Conservation (phyloP, 2,113 vertebrate genomes). For the Myrmecobius fasciatus region DNA sequence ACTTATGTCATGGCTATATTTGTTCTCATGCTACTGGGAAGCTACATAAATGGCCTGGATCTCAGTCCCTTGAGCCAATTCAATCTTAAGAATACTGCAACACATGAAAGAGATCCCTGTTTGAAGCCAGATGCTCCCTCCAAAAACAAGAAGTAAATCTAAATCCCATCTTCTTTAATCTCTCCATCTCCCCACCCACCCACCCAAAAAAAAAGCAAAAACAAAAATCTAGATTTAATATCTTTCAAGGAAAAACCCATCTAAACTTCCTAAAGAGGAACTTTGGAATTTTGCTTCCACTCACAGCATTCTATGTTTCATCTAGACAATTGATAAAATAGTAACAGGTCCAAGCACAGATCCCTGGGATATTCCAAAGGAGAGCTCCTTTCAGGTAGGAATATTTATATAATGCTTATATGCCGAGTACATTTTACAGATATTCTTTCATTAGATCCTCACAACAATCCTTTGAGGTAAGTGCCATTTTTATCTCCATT, state of each 20-base stretch:
- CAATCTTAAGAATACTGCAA: background rate
- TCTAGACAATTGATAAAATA: background rate
- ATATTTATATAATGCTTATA: background rate
- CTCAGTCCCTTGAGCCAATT: background rate
- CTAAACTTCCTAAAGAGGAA: background rate
- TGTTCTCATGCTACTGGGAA: background rate
- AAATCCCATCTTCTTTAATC: background rate
- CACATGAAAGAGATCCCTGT: background rate
- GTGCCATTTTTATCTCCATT: background rate
- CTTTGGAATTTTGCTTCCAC: background rate
- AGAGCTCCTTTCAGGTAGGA: background rate
- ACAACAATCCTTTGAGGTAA: background rate
- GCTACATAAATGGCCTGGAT: background rate
- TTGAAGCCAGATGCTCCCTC: background rate
- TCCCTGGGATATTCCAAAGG: background rate
- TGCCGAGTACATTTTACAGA: background rate
- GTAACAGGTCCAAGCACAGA: background rate
- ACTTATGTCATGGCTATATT: background rate
- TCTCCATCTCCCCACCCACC: background rate
- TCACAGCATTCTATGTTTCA: background rate
- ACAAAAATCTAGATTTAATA: background rate
- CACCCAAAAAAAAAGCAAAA: background rate
- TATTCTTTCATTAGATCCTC: background rate
- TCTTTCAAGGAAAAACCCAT: background rate
- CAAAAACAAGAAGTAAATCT: background rate